These are phyloP conservation scores for Acanthochromis polyacanthus DNA, from an alignment of 2,113 vertebrate genomes.

Conservation along the genomic window DNA sequence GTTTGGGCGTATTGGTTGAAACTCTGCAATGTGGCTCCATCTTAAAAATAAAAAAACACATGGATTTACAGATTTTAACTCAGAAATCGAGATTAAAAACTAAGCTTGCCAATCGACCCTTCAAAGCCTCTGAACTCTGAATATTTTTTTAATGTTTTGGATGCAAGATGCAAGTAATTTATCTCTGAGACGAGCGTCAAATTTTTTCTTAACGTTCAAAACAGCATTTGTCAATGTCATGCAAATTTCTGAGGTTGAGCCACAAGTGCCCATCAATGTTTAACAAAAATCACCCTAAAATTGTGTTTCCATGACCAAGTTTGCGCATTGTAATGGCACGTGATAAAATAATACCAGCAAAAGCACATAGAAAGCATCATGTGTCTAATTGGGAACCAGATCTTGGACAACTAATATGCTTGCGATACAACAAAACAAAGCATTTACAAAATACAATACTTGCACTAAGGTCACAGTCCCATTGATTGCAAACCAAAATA, in stretches of 20 bases:
- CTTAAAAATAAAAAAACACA: neutral
- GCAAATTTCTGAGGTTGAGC: neutral
- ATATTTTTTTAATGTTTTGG: no score
- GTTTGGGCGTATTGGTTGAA: neutral
- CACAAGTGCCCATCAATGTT: neutral
- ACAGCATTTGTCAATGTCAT: neutral
- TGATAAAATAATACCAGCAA: neutral
- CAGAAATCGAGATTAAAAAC: no score
- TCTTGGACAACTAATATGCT: neutral
- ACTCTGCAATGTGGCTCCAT: neutral
- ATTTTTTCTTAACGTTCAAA: neutral
- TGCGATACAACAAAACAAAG: neutral
- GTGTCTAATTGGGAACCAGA: neutral
- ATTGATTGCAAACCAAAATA: constrained; percentile 10
- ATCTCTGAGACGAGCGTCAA: neutral
- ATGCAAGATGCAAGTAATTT: no score
- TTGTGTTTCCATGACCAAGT: neutral
- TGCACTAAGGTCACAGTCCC: neutral
- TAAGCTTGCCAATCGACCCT: no score
- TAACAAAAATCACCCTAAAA: neutral
- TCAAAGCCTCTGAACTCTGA: no score
- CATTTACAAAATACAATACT: neutral
- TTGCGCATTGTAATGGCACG: neutral
- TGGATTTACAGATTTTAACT: no score
- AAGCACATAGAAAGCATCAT: neutral